A percentile compares a stretch with the other conserved stretches of the same genome.
Evolutionary conservation across 2,797 vertebrate species (phyloP).

Genomic region (Anabas testudineus): DNA sequence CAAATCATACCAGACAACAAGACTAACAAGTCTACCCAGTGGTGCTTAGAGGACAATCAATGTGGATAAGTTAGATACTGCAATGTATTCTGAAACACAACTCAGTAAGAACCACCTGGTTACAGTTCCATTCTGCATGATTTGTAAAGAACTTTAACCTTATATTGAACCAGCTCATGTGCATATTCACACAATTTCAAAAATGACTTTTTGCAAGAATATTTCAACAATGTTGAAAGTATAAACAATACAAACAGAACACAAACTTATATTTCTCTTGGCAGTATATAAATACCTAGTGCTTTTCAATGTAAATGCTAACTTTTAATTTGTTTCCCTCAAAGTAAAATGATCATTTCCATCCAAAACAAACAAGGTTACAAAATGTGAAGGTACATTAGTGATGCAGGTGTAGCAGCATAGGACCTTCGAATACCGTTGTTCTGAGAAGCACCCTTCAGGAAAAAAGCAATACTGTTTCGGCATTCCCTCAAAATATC

Average conservation of each 20-base stretch:
- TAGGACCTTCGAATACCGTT: constrained; percentile 31
- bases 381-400: background rate
- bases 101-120: constrained; percentile 11
- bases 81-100: constrained; percentile 33
- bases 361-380: background rate
- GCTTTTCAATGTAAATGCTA: background rate
- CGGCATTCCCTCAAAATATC: constrained; percentile 7
- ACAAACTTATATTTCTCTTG: too few species aligned
- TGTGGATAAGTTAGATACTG: constrained; percentile 34
- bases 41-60: constrained; percentile 55
- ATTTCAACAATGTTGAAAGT: too few species aligned
- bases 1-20: constrained; percentile 56
- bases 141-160: background rate
- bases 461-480: constrained; percentile 1
- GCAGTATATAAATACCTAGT: background rate
- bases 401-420: background rate
- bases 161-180: too few species aligned
- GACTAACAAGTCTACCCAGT: constrained; percentile 51
- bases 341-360: background rate
- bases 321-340: background rate
- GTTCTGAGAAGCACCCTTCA: constrained; percentile 18
- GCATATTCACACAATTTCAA: background rate
- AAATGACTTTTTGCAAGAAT: too few species aligned
- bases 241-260: background rate
- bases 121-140: background rate